Percentiles rank a stretch among this genome's conserved stretches.
phyloP scores from a whole-genome alignment of 2,888 invertebrate genomes.

The Stenodera caucasica region DNA sequence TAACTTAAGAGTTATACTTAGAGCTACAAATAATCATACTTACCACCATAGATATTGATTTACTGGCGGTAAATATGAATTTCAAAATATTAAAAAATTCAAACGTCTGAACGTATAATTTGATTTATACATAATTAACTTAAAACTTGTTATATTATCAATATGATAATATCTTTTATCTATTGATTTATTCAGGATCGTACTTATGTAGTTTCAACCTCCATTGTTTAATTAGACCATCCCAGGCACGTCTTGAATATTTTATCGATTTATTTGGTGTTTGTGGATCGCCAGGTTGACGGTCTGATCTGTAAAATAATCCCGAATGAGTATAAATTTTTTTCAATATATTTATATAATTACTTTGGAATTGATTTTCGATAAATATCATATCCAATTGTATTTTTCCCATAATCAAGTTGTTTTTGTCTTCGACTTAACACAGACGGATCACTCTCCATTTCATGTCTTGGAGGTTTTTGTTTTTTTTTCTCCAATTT shows the following conservation, averaged over 20 bases:
- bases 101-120: no score
- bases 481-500: constrained; percentile 21
- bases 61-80: neutral
- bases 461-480: constrained; percentile 17
- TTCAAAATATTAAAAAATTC: no score
- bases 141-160: no score
- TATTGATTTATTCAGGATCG: constrained; percentile 58
- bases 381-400: constrained; percentile 82
- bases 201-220: constrained; percentile 79
- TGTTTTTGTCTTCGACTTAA: constrained; percentile 85
- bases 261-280: constrained; percentile 88
- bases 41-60: neutral
- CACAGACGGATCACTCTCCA: constrained; percentile 72
- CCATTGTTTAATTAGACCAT: constrained; percentile 86
- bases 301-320: constrained; percentile 59
- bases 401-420: constrained; percentile 94
- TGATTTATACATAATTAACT: no score
- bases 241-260: constrained; percentile 92
- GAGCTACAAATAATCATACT: neutral
- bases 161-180: neutral
- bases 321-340: no score
- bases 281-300: constrained; percentile 75
- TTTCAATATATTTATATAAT: no score
- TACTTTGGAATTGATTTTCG: constrained; percentile 69
- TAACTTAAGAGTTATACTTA: neutral